These are phyloP conservation scores for Agrilus planipennis DNA, from an alignment of 1,140 invertebrate species.

Conservation along the genomic window DNA sequence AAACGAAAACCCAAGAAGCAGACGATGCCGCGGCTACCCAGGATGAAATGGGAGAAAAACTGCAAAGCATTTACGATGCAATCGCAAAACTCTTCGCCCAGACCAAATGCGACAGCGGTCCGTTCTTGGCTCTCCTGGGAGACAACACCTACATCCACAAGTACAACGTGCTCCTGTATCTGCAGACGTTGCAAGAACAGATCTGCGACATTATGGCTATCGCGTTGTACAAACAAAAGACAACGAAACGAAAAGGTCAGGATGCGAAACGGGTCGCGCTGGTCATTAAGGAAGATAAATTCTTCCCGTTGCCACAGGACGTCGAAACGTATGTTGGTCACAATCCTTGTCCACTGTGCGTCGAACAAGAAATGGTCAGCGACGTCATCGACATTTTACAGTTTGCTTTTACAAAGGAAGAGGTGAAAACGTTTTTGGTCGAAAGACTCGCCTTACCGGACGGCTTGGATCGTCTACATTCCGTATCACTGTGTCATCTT, in stretches of 20 bases:
- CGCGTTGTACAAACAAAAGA: constrained; percentile 33
- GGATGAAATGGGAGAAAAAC: constrained; percentile 39
- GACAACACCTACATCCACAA: constrained; percentile 49
- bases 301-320: neutral
- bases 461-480: constrained; percentile 35
- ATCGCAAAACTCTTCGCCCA: constrained; percentile 47
- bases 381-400: constrained; percentile 37
- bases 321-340: constrained; percentile 14
- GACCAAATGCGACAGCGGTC: constrained; percentile 51
- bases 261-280: no score
- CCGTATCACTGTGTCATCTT: constrained; percentile 40
- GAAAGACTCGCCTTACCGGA: constrained; percentile 29
- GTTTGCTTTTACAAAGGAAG: constrained; percentile 29
- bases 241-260: neutral
- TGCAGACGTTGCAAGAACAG: constrained; percentile 54
- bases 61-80: constrained; percentile 41
- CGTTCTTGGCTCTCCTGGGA: constrained; percentile 52
- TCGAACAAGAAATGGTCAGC: constrained; percentile 40
- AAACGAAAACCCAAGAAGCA: constrained; percentile 34
- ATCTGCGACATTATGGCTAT: constrained; percentile 39
- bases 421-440: constrained; percentile 32
- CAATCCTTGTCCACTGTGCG: constrained; percentile 23
- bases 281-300: neutral
- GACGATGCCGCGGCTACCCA: no score
- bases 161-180: constrained; percentile 58